Evolutionary conservation across 2,113 vertebrate species (phyloP), one percentile per base, ranked within the genome.

Genomic region (Trematomus loennbergii): DNA sequence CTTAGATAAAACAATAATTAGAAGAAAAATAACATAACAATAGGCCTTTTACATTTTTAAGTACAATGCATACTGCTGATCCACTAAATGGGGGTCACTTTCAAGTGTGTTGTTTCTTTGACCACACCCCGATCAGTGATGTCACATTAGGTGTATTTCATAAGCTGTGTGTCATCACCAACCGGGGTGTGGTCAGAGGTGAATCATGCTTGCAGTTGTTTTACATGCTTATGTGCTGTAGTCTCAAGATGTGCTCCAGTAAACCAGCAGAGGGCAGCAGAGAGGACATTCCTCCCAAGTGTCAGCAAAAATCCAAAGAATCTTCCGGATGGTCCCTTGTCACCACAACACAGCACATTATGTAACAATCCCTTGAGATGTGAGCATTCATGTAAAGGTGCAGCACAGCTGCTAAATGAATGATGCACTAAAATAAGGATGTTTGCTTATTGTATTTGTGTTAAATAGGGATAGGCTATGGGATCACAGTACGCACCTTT

Each of bases 161-260:
- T 83, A 58, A 63, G 22, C 59, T 33, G 73, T 72, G 12, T 73
- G 68, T 76, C 70, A 63, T 79, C 72, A 60, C 45, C 66, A 50
- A 17, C 65, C 53, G 33, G 84, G 86, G 81, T 84, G 82, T 84
- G 90, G 83, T 87, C 69, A 81, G 66, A 64, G 65, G 46, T 87
- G 79, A 83, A 68, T 83, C 63, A 75, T 65, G 61, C 63, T 62
- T 60, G 40, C 36, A 40, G 36, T 40, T 40, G 58, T 53, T 62
- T 49, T 79, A 71, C 80, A 76, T 66, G 3, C 43, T 52, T 18
- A 25, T 60, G 55, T 53, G 3, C 25, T 50, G 11, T 48, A 69
- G 22, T 4, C 4, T 73, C 45, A 52, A 16, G 22, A 17, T 61
- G 36, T 57, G 49, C 74, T 59, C 36, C 72, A 75, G 54, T 0